phyloP scores from a whole-genome alignment of 2,113 vertebrate genomes.

The Scomber colias region DNA sequence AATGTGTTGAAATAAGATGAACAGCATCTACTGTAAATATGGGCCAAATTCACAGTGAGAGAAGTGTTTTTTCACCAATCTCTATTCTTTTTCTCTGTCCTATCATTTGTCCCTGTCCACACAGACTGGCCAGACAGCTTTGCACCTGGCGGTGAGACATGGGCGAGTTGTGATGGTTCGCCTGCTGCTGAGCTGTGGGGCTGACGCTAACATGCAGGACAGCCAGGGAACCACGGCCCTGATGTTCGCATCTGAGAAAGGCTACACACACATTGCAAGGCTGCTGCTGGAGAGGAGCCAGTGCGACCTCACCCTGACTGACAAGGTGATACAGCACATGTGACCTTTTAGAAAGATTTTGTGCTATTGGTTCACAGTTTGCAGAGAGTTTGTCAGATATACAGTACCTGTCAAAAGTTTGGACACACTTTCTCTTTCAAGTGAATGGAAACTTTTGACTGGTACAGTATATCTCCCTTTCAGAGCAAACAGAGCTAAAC shows the following conservation, averaged over 20 bases:
- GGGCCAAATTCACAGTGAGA: background rate
- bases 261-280: constrained; percentile 87
- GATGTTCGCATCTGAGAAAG: constrained; percentile 91
- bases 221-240: constrained; percentile 89
- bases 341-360: too few relatives aligned
- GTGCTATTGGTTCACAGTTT: too few relatives aligned
- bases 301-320: constrained; percentile 85
- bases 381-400: background rate
- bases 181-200: constrained; percentile 87
- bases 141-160: constrained; percentile 92
- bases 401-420: too few relatives aligned
- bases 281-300: constrained; percentile 88
- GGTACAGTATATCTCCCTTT: too few relatives aligned
- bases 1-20: too few relatives aligned
- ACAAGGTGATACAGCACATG: constrained; percentile 83
- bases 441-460: too few relatives aligned
- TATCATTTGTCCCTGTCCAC: background rate
- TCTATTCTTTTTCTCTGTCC: background rate
- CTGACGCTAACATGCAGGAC: constrained; percentile 88
- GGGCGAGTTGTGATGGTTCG: constrained; percentile 89
- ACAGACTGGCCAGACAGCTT: constrained; percentile 91
- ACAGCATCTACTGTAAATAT: too few relatives aligned
- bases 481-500: too few relatives aligned
- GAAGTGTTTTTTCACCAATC: background rate
- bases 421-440: too few relatives aligned